Conservation (phyloP, 2,797 vertebrate species). For the Euphonia xanthogaster region DNA sequence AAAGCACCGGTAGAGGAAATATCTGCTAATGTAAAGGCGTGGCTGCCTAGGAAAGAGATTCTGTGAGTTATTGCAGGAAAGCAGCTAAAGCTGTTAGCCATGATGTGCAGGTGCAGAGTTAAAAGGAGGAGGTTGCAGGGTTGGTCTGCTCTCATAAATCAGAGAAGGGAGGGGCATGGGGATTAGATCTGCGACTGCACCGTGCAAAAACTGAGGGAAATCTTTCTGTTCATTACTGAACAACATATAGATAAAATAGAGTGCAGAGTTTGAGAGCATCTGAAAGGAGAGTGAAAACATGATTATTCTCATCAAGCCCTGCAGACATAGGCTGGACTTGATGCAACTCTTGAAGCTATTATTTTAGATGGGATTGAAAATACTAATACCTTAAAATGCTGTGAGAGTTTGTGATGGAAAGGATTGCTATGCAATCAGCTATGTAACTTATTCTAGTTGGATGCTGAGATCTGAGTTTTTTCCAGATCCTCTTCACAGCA, state of each 20-base stretch:
- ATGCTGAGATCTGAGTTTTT: neutral
- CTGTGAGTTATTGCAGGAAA: constrained; percentile 21
- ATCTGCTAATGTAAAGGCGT: neutral
- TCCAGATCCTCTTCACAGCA: neutral
- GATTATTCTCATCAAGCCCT: neutral
- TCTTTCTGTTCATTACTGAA: neutral
- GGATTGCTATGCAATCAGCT: neutral
- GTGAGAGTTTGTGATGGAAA: neutral
- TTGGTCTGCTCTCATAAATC: constrained; percentile 1
- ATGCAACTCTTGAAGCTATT: neutral
- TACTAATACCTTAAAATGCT: neutral
- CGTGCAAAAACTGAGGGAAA: neutral
- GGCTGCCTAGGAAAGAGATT: constrained; percentile 25
- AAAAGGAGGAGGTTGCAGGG: neutral
- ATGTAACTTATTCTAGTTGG: neutral
- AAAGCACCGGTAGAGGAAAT: constrained; percentile 17
- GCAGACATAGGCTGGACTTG: neutral
- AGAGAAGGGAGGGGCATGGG: neutral
- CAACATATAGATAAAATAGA: neutral
- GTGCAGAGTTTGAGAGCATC: neutral
- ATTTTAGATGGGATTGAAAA: neutral
- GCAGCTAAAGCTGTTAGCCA: neutral
- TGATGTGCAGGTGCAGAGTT: constrained; percentile 7
- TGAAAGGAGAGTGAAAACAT: neutral
- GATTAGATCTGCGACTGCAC: neutral